Conservation (phyloP, 2,113 vertebrate genomes). For the Catharus minimus region DNA sequence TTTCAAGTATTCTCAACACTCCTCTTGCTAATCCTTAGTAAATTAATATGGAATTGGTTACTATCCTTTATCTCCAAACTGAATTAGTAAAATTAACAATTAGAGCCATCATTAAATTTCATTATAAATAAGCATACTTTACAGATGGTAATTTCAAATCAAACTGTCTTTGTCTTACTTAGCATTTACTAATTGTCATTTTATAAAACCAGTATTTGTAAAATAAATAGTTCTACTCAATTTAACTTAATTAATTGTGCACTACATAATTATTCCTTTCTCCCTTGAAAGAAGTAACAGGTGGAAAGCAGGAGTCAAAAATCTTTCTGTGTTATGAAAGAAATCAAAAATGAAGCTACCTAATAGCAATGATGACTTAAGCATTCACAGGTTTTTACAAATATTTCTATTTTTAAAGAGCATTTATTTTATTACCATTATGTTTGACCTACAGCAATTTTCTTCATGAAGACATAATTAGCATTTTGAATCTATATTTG, state of each 20-base stretch:
- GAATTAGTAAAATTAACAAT: slow-evolving; percentile 63
- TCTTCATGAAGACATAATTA: neutral
- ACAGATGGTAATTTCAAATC: slow-evolving; percentile 41
- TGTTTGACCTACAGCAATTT: neutral
- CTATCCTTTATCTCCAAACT: neutral
- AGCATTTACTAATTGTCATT: slow-evolving; percentile 49
- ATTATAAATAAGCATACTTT: slow-evolving; percentile 52
- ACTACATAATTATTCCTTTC: neutral
- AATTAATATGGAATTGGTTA: slow-evolving; percentile 29
- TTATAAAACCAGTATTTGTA: slow-evolving; percentile 34
- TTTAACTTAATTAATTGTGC: slow-evolving; percentile 40
- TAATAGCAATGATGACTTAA: neutral
- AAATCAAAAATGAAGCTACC: neutral
- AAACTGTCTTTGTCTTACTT: slow-evolving; percentile 52
- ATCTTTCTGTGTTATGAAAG: neutral
- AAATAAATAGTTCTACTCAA: slow-evolving; percentile 56
- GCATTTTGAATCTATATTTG: neutral
- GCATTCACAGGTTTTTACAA: neutral
- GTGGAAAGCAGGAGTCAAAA: neutral
- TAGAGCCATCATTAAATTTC: slow-evolving; percentile 38
- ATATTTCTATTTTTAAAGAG: neutral
- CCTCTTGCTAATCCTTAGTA: slow-evolving; percentile 16
- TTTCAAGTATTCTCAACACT: slow-evolving; percentile 15
- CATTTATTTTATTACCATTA: neutral
- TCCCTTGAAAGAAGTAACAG: neutral